Base-by-base conservation (phyloP, 2,113 vertebrate genomes). In the Serinus canaria region DNA sequence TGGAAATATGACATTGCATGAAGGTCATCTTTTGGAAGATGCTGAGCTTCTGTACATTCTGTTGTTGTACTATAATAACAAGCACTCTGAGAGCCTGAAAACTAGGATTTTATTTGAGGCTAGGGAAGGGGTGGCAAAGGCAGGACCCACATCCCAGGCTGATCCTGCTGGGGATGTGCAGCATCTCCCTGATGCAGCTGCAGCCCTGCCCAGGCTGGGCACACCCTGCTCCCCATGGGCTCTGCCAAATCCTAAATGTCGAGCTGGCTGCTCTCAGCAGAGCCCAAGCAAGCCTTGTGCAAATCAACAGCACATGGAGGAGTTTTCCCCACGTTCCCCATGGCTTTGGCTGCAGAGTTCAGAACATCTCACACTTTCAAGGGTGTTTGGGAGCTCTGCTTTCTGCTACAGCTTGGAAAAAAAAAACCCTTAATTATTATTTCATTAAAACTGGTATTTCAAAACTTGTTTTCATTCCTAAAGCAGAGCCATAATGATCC, bases 401-500 rank as follows among this genome's bases (percentile, higher is more conserved):
- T 85, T 86, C 59, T 92, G 64, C 60, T 56, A 10, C 90, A 52
- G 91, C 86, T 89, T 3, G 2, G 35, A 14, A 73, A 86, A 80
- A 72, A 33, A 63, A 77, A 20, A 1, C 8, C 16, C 15, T 46
- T 33, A 80, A 81, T 83, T 89, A 78, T 64, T 78, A 49, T 89
- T 94, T 77, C 66, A 89, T 90, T 94, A 90, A 76, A 94, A 83
- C 43, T 90, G 76, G 43, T 94, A 72, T 76, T 96, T 90, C 86
- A 85, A 95, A 94, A 86, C 50, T 75, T 90, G 80, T 52, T 96
- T 95, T 81, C 56, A 10, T 93, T 94, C 77, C 76, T 78, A 41
- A 59, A 83, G 75, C 89, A 86, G 92, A 90, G 67, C 43, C 46
- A 18, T 88, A 88, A 93, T 7, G 67, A 90, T 55, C 30, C 64